Conservation (phyloP, 2,113 vertebrate genomes). For the Trematocara unimaculatum region DNA sequence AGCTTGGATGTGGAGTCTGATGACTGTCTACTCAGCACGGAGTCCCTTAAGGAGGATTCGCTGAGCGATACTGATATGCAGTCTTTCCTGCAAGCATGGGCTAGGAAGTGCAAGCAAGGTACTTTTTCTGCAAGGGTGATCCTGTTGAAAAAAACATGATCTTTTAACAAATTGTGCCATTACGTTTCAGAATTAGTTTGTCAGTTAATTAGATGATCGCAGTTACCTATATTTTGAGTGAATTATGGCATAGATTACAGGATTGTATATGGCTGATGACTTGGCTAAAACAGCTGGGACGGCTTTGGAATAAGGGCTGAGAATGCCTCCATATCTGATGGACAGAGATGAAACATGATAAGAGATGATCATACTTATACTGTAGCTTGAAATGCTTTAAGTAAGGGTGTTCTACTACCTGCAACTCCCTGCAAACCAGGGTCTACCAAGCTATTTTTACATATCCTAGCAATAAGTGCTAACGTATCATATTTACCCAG, state of each 20-base stretch:
- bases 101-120: constrained; percentile 79
- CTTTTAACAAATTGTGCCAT: background rate
- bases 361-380: background rate
- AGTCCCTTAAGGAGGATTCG: constrained; percentile 71
- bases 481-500: constrained; percentile 75
- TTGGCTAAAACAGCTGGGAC: constrained; percentile 93
- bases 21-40: constrained; percentile 56
- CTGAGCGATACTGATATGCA: constrained; percentile 73
- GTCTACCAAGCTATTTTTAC: background rate
- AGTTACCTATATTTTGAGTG: constrained; percentile 90
- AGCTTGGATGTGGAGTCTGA: constrained; percentile 57
- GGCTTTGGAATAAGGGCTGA: constrained; percentile 85
- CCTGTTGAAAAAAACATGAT: constrained; percentile 53
- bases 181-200: background rate
- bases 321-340: constrained; percentile 77
- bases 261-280: constrained; percentile 93
- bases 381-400: background rate
- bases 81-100: constrained; percentile 66
- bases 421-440: background rate
- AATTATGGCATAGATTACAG: constrained; percentile 90
- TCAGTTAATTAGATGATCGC: background rate
- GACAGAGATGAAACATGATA: background rate
- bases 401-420: background rate
- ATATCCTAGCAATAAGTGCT: background rate
- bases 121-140: constrained; percentile 82